Percentiles rank a stretch among this genome's conserved stretches.
Evolutionary conservation across 2,113 vertebrate genomes (phyloP).

Genomic region (Scatophagus argus): DNA sequence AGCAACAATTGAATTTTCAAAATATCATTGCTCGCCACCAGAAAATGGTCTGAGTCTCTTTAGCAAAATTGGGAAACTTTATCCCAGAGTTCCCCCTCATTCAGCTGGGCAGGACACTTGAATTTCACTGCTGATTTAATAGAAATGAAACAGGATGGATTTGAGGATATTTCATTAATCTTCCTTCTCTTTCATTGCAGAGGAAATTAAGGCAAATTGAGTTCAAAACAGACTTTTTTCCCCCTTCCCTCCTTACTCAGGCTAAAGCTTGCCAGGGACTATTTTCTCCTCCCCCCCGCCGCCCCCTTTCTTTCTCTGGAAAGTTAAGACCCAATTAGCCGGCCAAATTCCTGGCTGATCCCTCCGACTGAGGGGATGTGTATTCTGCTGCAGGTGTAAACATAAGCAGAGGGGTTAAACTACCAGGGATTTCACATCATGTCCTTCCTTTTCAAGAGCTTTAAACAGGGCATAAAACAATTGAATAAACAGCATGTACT

Average conservation of each 20-base stretch:
- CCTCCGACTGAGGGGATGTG: slow-evolving; percentile 79
- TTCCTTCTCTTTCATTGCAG: slow-evolving; percentile 93
- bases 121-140: slow-evolving; percentile 98
- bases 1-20: slow-evolving; percentile 72
- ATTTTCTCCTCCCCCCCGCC: too few species aligned
- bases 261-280: slow-evolving; percentile 87
- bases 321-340: slow-evolving; percentile 92
- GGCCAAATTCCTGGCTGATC: slow-evolving; percentile 91
- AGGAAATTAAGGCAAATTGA: slow-evolving; percentile 95
- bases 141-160: slow-evolving; percentile 98
- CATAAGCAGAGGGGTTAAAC: slow-evolving; percentile 46
- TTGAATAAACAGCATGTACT: not conserved
- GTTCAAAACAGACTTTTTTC: slow-evolving; percentile 80
- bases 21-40: slow-evolving; percentile 67
- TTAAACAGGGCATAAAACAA: not conserved
- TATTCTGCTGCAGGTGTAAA: slow-evolving; percentile 80
- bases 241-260: slow-evolving; percentile 78
- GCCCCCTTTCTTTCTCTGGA: slow-evolving; percentile 76
- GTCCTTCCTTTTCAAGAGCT: not conserved
- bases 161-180: slow-evolving; percentile 99
- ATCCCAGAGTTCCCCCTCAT: slow-evolving; percentile 78
- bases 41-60: slow-evolving; percentile 62
- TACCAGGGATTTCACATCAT: slow-evolving; percentile 13
- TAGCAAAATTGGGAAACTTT: slow-evolving; percentile 86
- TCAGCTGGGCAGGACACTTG: slow-evolving; percentile 86